Conservation (phyloP, 2,888 invertebrate genomes). For the Melolontha melolontha region DNA sequence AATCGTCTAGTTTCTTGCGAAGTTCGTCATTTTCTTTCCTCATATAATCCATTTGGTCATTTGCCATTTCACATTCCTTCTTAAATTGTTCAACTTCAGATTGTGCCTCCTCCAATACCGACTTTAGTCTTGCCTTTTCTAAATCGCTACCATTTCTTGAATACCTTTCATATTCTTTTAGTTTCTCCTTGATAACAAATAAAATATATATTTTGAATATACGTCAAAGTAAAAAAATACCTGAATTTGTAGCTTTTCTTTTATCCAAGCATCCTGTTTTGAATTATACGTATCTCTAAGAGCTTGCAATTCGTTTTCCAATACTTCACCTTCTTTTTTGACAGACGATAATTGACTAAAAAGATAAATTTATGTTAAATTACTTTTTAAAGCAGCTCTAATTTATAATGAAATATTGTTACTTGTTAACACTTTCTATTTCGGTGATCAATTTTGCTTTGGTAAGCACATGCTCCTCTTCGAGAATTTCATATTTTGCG, state of each 20-base stretch:
- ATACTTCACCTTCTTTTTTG: slow-evolving; percentile 72
- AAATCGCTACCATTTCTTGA: slow-evolving; percentile 66
- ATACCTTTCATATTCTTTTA: slow-evolving; percentile 61
- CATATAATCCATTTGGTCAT: slow-evolving; percentile 80
- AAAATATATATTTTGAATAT: neutral
- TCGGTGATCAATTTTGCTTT: slow-evolving; percentile 86
- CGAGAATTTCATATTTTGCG: slow-evolving; percentile 83
- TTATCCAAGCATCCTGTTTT: slow-evolving; percentile 78
- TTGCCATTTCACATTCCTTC: slow-evolving; percentile 75
- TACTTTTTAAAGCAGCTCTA: no score
- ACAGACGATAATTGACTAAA: slow-evolving; percentile 54
- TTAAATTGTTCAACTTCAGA: slow-evolving; percentile 78
- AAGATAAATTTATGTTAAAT: neutral
- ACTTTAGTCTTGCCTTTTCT: slow-evolving; percentile 77
- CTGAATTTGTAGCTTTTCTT: slow-evolving; percentile 78
- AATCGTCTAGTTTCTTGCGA: slow-evolving; percentile 84
- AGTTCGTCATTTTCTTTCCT: slow-evolving; percentile 84
- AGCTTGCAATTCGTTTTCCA: slow-evolving; percentile 74
- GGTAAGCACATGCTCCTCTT: slow-evolving; percentile 86
- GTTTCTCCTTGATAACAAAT: slow-evolving; percentile 62
- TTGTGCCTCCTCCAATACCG: slow-evolving; percentile 79
- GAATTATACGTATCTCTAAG: slow-evolving; percentile 74
- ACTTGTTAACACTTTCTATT: slow-evolving; percentile 83
- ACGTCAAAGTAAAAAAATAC: slow-evolving; percentile 61
- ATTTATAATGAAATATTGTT: slow-evolving; percentile 39